Conservation (phyloP, 2,113 vertebrate species). For the Dipodomys stephensi region DNA sequence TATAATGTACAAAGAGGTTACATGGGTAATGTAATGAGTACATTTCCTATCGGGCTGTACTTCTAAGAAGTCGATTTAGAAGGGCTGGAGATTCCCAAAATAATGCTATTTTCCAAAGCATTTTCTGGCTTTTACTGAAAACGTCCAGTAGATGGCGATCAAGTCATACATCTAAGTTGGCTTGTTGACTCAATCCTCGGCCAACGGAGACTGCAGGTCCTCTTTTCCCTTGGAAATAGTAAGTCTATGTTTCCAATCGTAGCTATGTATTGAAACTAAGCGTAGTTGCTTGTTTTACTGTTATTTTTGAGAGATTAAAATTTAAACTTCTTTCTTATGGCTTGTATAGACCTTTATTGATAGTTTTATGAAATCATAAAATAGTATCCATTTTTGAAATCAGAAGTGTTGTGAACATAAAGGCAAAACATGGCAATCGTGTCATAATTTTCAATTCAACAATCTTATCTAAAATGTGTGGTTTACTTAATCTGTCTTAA, state of each 20-base stretch:
- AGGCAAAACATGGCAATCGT: background rate
- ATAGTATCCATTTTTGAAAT: background rate
- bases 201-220: no score
- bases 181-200: rapidly evolving
- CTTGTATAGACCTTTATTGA: slow-evolving; percentile 9
- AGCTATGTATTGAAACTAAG: background rate
- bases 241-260: background rate
- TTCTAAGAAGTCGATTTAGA: background rate
- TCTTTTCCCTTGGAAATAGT: background rate
- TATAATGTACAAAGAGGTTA: no score
- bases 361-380: slow-evolving; percentile 21
- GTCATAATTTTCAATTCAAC: slow-evolving; percentile 14
- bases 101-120: background rate
- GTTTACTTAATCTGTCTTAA: background rate
- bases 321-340: background rate
- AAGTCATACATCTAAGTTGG: background rate
- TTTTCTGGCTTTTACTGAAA: background rate
- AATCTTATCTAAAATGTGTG: background rate
- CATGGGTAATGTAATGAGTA: no score
- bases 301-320: slow-evolving; percentile 1
- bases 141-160: slow-evolving; percentile 71
- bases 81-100: background rate
- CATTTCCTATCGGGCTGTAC: no score
- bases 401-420: background rate
- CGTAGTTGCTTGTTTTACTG: slow-evolving; percentile 8